These are phyloP conservation scores for Dasypolia templi DNA, from an alignment of 2,888 invertebrate species.

Conservation along the genomic window DNA sequence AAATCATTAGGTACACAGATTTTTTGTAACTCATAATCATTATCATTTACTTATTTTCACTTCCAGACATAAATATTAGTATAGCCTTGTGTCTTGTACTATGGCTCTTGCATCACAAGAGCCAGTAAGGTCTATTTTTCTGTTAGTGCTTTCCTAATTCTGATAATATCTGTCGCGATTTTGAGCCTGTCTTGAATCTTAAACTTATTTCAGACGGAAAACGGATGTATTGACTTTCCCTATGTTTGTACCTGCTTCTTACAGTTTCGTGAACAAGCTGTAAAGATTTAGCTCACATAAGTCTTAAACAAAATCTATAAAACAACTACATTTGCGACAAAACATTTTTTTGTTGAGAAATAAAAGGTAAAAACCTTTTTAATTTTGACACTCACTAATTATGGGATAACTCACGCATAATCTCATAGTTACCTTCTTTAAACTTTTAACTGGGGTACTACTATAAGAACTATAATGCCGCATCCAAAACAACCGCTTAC, in stretches of 20 bases:
- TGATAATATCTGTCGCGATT: not conserved
- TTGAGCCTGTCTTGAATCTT: not conserved
- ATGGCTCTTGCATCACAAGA: no score
- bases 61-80: no score
- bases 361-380: not conserved
- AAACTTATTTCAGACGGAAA: not conserved
- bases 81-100: no score
- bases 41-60: no score
- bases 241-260: no score
- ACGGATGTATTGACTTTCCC: not conserved
- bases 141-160: not conserved
- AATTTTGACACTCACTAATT: not conserved
- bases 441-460: not conserved
- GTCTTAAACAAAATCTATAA: not conserved
- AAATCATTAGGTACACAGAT: not conserved
- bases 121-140: no score
- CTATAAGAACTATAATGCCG: not conserved
- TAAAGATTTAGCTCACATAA: not conserved
- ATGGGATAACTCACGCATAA: not conserved
- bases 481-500: slow-evolving; percentile 16
- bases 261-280: not conserved
- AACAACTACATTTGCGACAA: not conserved
- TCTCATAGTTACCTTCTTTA: not conserved
- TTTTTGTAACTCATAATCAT: no score
- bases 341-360: not conserved